Conservation (phyloP, 2,113 vertebrate species). For the Tragelaphus strepsiceros region DNA sequence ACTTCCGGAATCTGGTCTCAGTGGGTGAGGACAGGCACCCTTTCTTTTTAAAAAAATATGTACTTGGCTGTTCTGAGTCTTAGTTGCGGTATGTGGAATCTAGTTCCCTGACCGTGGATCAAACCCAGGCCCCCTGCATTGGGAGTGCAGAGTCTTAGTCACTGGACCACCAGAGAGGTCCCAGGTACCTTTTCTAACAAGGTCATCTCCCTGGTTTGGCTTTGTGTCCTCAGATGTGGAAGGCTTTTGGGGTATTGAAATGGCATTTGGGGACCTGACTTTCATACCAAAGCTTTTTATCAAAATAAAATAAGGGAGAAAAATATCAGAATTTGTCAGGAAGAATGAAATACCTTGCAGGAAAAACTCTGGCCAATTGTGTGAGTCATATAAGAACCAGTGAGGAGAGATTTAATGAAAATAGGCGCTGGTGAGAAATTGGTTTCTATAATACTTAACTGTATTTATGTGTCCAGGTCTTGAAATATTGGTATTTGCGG, state of each 20-base stretch:
- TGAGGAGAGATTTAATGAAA: background rate
- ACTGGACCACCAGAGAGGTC: background rate
- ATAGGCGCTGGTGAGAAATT: background rate
- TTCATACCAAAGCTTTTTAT: background rate
- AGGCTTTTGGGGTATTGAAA: background rate
- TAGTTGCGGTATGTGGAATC: accelerated
- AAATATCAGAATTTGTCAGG: background rate
- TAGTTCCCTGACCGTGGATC: background rate
- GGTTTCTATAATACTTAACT: background rate
- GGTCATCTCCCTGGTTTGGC: background rate
- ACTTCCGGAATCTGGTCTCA: constrained; percentile 27
- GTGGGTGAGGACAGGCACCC: background rate
- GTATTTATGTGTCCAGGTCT: background rate
- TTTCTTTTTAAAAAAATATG: background rate
- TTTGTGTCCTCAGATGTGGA: background rate
- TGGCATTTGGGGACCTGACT: background rate
- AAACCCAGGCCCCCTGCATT: background rate
- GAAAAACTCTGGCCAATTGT: background rate
- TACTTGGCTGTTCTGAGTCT: background rate
- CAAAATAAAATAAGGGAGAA: background rate
- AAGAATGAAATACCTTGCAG: background rate
- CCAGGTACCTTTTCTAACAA: background rate
- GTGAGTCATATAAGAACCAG: background rate
- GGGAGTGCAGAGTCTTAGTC: background rate
- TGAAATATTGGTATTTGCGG: background rate